Percentiles rank a stretch among this genome's conserved stretches.
phyloP scores from a whole-genome alignment of 1,140 invertebrate genomes.

The Antheraea pernyi region DNA sequence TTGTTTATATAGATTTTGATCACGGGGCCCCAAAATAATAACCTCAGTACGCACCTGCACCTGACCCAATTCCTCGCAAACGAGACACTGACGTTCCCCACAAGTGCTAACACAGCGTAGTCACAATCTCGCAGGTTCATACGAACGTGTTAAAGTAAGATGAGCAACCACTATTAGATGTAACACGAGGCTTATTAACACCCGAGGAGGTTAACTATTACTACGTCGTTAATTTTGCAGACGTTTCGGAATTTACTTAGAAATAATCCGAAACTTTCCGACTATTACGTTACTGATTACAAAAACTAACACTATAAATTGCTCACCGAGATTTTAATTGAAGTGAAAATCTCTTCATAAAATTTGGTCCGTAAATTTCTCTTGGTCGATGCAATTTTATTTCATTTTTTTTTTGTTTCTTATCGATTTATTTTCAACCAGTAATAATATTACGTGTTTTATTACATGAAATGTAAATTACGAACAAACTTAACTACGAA shows the following conservation, averaged over 20 bases:
- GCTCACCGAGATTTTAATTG: no score
- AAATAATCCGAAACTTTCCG: neutral
- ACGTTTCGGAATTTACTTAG: neutral
- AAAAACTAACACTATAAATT: no score
- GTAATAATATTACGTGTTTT: no score
- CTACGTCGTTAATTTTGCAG: conserved; percentile 14
- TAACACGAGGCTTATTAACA: conserved; percentile 17
- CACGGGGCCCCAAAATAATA: neutral
- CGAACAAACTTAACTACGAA: no score
- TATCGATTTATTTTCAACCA: no score
- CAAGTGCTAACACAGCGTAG: conserved; percentile 8
- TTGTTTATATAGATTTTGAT: no score
- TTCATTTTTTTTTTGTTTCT: no score
- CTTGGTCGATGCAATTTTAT: no score
- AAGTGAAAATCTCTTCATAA: no score
- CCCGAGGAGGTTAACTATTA: conserved; percentile 15
- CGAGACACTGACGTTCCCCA: neutral
- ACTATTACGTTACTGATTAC: neutral
- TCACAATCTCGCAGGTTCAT: neutral
- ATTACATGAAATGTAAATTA: no score
- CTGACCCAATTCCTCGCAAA: conserved; percentile 8
- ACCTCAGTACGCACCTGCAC: conserved; percentile 1
- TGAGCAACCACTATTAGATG: conserved; percentile 4
- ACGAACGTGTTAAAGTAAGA: conserved; percentile 4
- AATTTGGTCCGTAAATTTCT: no score